Evolutionary conservation across 2,888 invertebrate genomes (phyloP).

Genomic region (Campoplex nolae): DNA sequence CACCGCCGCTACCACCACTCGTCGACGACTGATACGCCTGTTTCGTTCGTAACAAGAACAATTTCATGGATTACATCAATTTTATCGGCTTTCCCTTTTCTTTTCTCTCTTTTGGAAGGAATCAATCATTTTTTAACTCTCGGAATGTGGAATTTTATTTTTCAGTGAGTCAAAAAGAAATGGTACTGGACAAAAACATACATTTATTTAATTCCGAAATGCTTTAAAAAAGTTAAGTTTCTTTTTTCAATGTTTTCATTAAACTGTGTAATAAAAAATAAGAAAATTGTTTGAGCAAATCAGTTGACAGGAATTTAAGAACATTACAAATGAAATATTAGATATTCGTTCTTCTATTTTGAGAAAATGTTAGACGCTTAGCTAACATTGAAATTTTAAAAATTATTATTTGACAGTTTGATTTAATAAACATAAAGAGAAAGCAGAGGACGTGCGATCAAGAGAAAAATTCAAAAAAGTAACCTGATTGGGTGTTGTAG

Average conservation of each 20-base stretch:
- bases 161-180: background rate
- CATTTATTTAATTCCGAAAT: background rate
- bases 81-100: background rate
- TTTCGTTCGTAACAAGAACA: conserved; percentile 10
- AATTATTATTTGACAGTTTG: too few species aligned
- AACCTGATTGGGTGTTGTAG: conserved; percentile 81
- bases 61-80: background rate
- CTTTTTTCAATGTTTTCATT: too few species aligned
- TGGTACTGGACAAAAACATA: background rate
- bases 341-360: too few species aligned
- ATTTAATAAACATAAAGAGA: too few species aligned
- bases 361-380: too few species aligned
- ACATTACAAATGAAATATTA: too few species aligned
- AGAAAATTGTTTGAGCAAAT: too few species aligned
- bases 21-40: conserved; percentile 81
- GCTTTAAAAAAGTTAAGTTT: too few species aligned
- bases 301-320: too few species aligned
- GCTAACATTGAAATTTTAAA: too few species aligned
- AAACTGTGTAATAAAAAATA: too few species aligned
- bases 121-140: background rate
- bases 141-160: background rate
- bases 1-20: conserved; percentile 51
- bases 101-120: background rate
- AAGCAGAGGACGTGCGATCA: background rate
- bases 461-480: background rate